These are phyloP conservation scores for Fissipunctia ypsillon DNA, from an alignment of 2,888 invertebrate species.

Conservation along the genomic window DNA sequence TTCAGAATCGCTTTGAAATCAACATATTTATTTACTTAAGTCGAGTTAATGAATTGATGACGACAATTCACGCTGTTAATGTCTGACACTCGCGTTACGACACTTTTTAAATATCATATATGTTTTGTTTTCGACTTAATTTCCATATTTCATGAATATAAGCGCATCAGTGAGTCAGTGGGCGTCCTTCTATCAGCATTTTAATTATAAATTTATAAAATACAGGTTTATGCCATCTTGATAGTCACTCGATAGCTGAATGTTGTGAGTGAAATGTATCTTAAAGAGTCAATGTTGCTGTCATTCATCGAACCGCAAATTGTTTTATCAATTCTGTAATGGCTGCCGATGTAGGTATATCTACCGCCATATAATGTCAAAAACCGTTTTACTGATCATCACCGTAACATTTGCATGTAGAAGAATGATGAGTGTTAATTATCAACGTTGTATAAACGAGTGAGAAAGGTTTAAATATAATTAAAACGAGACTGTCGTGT, in stretches of 20 bases:
- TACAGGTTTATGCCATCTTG: constrained; percentile 8
- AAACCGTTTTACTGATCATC: background rate
- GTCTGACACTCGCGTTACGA: constrained; percentile 25
- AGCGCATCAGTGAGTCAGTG: constrained; percentile 36
- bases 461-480: constrained; percentile 47
- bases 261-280: constrained; percentile 6
- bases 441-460: constrained; percentile 6
- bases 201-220: constrained; percentile 9
- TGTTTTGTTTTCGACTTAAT: constrained; percentile 29
- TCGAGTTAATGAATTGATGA: constrained; percentile 36
- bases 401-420: constrained; percentile 9
- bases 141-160: constrained; percentile 43
- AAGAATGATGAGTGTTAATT: constrained; percentile 5
- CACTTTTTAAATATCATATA: constrained; percentile 43
- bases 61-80: constrained; percentile 36
- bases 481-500: constrained; percentile 49
- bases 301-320: constrained; percentile 4
- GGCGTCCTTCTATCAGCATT: constrained; percentile 25
- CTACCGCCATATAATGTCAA: background rate
- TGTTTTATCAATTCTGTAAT: constrained; percentile 7
- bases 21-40: constrained; percentile 34
- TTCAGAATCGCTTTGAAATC: constrained; percentile 17
- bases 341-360: constrained; percentile 6
- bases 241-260: background rate
- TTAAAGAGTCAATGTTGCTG: background rate